phyloP scores from a whole-genome alignment of 2,888 invertebrate species.

The Platerodrilus igneus region DNA sequence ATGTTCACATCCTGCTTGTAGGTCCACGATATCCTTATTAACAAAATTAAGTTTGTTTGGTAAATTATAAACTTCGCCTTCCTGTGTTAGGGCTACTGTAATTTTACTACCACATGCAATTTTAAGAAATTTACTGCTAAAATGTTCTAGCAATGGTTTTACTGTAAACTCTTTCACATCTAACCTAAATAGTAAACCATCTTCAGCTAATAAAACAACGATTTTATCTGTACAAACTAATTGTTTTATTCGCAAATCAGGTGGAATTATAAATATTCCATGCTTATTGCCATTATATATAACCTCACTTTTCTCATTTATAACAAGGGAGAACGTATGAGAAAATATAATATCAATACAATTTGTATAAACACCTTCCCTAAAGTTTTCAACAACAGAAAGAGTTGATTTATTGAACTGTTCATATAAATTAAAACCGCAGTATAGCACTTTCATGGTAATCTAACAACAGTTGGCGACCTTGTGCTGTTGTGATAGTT shows the following conservation, averaged over 20 bases:
- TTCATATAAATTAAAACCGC: conserved; percentile 46
- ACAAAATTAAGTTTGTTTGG: conserved; percentile 57
- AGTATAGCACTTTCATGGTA: conserved; percentile 43
- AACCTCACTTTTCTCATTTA: conserved; percentile 18
- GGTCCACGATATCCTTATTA: conserved; percentile 56
- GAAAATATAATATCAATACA: conserved; percentile 33
- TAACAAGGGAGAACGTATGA: conserved; percentile 30
- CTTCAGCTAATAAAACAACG: conserved; percentile 33
- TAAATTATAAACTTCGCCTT: conserved; percentile 55
- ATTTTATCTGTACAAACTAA: conserved; percentile 34
- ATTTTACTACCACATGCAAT: conserved; percentile 50
- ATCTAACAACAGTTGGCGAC: conserved; percentile 9
- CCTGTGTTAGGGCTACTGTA: conserved; percentile 47
- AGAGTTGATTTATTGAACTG: conserved; percentile 33
- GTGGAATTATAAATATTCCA: conserved; percentile 7
- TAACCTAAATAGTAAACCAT: conserved; percentile 34
- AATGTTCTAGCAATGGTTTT: conserved; percentile 28
- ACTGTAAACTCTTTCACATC: conserved; percentile 24
- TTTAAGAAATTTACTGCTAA: conserved; percentile 39
- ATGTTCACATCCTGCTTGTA: conserved; percentile 80
- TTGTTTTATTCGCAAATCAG: conserved; percentile 16
- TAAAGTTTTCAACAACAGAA: conserved; percentile 32
- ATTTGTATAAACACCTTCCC: conserved; percentile 27
- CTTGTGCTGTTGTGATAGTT: neutral
- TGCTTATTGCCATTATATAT: conserved; percentile 20